Evolutionary conservation across 2,113 vertebrate species (phyloP).

Genomic region (Procapra przewalskii): DNA sequence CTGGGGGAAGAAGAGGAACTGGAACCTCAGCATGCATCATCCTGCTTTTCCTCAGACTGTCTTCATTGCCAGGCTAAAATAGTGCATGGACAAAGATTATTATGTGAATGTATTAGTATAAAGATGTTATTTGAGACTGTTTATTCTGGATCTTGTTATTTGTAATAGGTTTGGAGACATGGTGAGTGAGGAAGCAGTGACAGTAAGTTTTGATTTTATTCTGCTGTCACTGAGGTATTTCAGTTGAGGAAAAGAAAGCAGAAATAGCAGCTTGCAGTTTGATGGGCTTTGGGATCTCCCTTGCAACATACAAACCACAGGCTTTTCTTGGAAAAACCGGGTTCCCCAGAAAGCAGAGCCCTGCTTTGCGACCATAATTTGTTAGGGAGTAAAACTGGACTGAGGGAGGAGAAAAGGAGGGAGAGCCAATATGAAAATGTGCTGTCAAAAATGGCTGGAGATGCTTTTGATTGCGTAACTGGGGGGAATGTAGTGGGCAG

Average conservation of each 20-base stretch:
- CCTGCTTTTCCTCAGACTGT: neutral
- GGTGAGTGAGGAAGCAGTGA: slow-evolving; percentile 21
- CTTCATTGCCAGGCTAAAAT: neutral
- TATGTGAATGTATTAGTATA: neutral
- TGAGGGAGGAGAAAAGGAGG: neutral
- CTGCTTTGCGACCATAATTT: neutral
- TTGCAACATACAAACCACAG: neutral
- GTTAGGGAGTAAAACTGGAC: neutral
- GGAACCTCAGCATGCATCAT: neutral
- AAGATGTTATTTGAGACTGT: neutral
- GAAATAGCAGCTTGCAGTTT: neutral
- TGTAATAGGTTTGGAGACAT: neutral
- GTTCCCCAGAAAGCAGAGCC: slow-evolving; percentile 1
- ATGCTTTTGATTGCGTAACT: neutral
- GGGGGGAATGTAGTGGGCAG: neutral
- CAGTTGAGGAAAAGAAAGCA: slow-evolving; percentile 28
- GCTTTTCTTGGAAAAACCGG: neutral
- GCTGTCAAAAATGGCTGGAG: neutral
- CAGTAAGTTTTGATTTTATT: slow-evolving; percentile 40
- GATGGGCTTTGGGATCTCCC: slow-evolving; percentile 9
- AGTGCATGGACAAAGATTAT: neutral
- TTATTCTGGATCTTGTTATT: slow-evolving; percentile 4
- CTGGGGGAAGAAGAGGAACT: neutral
- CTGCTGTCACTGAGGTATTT: neutral
- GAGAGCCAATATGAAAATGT: neutral